phyloP scores from a whole-genome alignment of 2,797 vertebrate species.

The Typhlichthys eigenmanni region DNA sequence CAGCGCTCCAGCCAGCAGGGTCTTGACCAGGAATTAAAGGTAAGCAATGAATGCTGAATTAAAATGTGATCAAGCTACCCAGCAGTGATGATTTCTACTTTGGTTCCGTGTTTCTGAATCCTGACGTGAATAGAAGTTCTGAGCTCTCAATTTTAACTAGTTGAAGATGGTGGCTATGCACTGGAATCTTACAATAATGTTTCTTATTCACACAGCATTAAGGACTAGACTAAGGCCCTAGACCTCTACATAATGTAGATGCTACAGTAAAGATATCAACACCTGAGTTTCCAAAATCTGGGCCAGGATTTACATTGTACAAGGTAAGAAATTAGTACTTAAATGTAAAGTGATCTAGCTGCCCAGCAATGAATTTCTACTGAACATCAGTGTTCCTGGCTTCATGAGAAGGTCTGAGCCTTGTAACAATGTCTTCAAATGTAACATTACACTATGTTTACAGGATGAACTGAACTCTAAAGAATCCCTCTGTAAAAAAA shows the following conservation, averaged over 20 bases:
- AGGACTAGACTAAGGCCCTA: too few species aligned
- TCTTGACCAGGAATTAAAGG: too few species aligned
- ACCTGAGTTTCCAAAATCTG: constrained; percentile 79
- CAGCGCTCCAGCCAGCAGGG: constrained; percentile 80
- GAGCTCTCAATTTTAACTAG: constrained; percentile 38
- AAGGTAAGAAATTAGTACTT: too few species aligned
- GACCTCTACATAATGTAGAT: too few species aligned
- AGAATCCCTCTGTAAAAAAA: too few species aligned
- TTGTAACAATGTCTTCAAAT: not conserved
- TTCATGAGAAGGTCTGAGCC: constrained; percentile 70
- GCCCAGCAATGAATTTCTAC: too few species aligned
- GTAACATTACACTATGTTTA: too few species aligned
- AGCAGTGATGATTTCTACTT: constrained; percentile 80
- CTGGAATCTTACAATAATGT: too few species aligned
- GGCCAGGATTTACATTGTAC: not conserved
- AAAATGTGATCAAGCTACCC: not conserved
- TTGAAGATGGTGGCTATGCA: not conserved
- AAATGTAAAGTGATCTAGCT: too few species aligned
- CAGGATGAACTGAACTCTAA: too few species aligned
- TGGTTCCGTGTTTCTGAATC: constrained; percentile 81
- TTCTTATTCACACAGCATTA: not conserved
- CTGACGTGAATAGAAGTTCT: constrained; percentile 78
- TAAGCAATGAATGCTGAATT: too few species aligned
- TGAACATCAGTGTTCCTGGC: too few species aligned
- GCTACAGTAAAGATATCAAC: not conserved